A percentile compares a stretch with the other conserved stretches of the same genome.
Evolutionary conservation across 2,888 invertebrate genomes (phyloP).

Genomic region (Stenodema calcarata): DNA sequence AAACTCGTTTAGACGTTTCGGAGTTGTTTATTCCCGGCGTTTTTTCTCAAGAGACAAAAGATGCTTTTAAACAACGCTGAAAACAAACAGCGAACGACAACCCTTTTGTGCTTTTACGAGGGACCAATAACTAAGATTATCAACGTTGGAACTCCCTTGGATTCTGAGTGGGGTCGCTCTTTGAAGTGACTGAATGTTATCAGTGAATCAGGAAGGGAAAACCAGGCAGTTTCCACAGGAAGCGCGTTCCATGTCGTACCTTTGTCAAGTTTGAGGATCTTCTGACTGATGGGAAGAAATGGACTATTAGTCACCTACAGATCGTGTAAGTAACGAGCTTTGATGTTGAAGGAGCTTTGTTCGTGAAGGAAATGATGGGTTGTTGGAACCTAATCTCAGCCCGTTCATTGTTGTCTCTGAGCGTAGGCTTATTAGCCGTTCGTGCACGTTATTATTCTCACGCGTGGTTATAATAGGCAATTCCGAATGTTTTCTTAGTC

Average conservation of each 20-base stretch:
- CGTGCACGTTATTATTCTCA: background rate
- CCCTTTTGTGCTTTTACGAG: too few relatives aligned
- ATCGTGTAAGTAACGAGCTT: background rate
- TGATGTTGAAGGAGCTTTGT: background rate
- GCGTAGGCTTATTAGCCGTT: background rate
- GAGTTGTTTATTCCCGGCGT: too few relatives aligned
- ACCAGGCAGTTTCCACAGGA: background rate
- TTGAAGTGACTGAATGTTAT: background rate
- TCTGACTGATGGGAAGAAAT: background rate
- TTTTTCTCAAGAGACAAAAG: too few relatives aligned
- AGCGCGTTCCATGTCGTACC: background rate
- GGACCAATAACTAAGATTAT: background rate
- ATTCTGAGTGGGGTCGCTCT: background rate
- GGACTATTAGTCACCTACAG: background rate
- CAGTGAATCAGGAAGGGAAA: background rate
- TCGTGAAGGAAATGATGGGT: background rate
- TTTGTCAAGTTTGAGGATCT: background rate
- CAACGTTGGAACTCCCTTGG: background rate
- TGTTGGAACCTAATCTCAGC: background rate
- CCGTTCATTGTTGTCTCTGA: background rate
- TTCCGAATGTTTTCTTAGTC: too few relatives aligned
- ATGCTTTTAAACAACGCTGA: too few relatives aligned
- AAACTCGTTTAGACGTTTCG: too few relatives aligned
- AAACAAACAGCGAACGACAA: too few relatives aligned
- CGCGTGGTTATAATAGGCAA: too few relatives aligned